Conservation (phyloP, 2,888 invertebrate genomes). For the Bimastos eiseni region DNA sequence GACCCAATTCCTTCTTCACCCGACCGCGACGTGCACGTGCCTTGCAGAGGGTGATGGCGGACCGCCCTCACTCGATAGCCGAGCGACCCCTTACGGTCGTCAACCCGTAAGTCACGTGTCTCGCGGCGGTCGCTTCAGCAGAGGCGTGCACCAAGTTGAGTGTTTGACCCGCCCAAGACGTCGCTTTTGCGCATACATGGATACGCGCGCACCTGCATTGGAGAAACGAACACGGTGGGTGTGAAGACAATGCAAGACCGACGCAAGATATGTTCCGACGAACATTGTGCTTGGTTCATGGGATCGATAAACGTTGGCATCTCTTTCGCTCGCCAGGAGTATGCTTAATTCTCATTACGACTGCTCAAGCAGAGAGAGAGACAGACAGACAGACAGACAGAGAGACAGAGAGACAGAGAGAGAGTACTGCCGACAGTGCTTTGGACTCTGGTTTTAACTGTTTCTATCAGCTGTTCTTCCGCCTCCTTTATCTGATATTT, state of each 20-base stretch:
- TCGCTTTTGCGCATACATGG: conserved; percentile 6
- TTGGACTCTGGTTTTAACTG: no score
- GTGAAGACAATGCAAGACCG: not conserved
- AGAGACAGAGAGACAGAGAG: no score
- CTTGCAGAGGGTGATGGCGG: not conserved
- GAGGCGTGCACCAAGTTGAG: not conserved
- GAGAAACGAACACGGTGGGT: not conserved
- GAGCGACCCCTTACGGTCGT: not conserved
- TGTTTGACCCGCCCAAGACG: not conserved
- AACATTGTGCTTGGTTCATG: not conserved
- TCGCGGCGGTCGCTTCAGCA: not conserved
- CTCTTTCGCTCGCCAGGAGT: no score
- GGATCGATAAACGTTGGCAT: not conserved
- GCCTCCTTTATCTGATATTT: no score
- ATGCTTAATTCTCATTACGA: no score
- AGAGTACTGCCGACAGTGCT: no score
- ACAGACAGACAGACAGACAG: no score
- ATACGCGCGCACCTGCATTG: conserved; percentile 13
- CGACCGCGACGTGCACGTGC: not conserved
- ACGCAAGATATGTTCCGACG: not conserved
- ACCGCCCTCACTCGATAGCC: not conserved
- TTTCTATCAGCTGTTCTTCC: no score
- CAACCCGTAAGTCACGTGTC: not conserved
- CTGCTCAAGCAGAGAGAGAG: no score
- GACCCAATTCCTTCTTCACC: not conserved